Evolutionary conservation across 2,113 vertebrate species (phyloP).

Genomic region (Cromileptes altivelis): DNA sequence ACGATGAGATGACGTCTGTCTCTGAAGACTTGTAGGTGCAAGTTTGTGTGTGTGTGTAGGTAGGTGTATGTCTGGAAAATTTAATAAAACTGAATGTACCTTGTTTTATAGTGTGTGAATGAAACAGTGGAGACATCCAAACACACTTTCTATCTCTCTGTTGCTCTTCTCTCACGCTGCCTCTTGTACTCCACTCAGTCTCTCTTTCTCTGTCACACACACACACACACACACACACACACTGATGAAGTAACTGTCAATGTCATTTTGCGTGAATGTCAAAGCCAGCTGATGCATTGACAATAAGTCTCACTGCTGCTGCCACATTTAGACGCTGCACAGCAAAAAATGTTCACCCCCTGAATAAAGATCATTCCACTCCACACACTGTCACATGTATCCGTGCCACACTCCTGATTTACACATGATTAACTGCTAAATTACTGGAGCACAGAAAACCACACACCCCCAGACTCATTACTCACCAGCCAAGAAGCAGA

Average conservation of each 20-base stretch:
- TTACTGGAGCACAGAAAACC: not conserved
- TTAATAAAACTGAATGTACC: not conserved
- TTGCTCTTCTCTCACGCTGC: conserved; percentile 27
- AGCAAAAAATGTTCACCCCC: not conserved
- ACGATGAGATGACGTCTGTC: conserved; percentile 21
- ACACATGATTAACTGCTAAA: not conserved
- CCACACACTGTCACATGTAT: not conserved
- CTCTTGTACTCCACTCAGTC: not conserved
- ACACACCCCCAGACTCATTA: not conserved
- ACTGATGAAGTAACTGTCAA: conserved; percentile 27
- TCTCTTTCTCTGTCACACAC: conserved; percentile 2
- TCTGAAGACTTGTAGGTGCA: conserved; percentile 5
- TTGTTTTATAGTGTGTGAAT: not conserved
- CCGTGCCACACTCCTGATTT: not conserved
- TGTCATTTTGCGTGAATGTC: conserved; percentile 24
- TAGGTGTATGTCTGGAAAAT: not conserved
- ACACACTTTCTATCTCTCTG: not conserved
- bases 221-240: conserved; percentile 16
- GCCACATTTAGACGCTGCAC: conserved; percentile 13
- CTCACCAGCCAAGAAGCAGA: conserved; percentile 91
- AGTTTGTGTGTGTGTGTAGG: conserved; percentile 11
- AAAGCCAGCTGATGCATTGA: conserved; percentile 25
- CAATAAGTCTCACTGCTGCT: conserved; percentile 3
- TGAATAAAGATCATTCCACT: not conserved
- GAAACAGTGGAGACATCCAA: not conserved